Percentiles rank a stretch among this genome's conserved stretches.
phyloP scores from a whole-genome alignment of 2,113 vertebrate species.

The Gambusia affinis region DNA sequence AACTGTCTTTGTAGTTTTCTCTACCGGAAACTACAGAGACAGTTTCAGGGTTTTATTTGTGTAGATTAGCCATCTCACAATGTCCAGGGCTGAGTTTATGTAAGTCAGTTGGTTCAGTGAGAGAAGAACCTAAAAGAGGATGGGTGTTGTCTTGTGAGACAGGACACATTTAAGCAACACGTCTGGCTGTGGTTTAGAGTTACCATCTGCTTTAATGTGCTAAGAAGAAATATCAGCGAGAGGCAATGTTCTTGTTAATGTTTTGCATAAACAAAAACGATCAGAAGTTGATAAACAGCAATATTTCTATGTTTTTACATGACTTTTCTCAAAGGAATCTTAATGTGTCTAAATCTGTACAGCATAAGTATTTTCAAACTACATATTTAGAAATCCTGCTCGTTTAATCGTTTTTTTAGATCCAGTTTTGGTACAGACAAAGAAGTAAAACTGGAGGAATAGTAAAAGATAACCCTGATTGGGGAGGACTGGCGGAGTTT shows the following conservation, averaged over 20 bases:
- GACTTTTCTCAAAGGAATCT: not conserved
- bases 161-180: slow-evolving; percentile 60
- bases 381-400: not conserved
- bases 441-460: not conserved
- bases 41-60: not conserved
- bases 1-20: no score
- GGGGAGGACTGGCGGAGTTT: not conserved
- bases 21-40: no score
- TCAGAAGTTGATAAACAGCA: not conserved
- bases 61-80: not conserved
- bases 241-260: not conserved
- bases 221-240: not conserved
- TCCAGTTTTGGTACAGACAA: not conserved
- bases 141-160: slow-evolving; percentile 64
- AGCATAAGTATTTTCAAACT: not conserved
- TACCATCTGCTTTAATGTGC: slow-evolving; percentile 44
- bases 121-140: slow-evolving; percentile 23
- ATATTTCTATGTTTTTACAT: not conserved
- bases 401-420: not conserved
- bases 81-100: not conserved
- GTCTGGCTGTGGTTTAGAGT: slow-evolving; percentile 67
- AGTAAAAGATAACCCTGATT: not conserved
- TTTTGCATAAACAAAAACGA: not conserved
- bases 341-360: not conserved
- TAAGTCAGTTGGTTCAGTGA: slow-evolving; percentile 47